A percentile compares a stretch with the other conserved stretches of the same genome.
Conservation (phyloP, 2,113 vertebrate species). For the Crotalus tigris region DNA sequence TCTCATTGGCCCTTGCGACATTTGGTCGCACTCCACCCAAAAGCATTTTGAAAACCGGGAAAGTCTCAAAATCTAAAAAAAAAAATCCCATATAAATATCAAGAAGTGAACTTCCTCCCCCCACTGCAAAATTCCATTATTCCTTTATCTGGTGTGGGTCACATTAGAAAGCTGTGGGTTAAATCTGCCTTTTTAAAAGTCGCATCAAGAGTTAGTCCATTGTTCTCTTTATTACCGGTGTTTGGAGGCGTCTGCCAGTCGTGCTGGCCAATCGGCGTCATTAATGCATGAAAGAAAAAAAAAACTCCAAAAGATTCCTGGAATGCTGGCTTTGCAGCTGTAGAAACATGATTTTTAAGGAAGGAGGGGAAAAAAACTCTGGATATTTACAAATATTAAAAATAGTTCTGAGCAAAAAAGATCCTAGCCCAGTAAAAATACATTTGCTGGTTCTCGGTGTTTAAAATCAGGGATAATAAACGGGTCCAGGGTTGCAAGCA, state of each 20-base stretch:
- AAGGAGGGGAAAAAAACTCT: not conserved
- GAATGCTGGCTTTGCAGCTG: not conserved
- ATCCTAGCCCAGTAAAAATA: not conserved
- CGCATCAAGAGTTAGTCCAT: not conserved
- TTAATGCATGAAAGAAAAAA: not conserved
- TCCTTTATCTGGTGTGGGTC: not conserved
- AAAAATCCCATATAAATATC: not conserved
- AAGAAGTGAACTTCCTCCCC: not conserved
- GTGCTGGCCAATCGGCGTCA: not conserved
- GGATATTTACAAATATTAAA: not conserved
- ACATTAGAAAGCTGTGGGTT: not conserved
- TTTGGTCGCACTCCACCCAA: not conserved
- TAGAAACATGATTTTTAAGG: not conserved
- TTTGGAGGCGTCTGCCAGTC: no score
- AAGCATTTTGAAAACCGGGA: not conserved
- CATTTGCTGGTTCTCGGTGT: not conserved
- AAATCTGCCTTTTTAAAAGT: not conserved
- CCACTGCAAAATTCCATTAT: not conserved
- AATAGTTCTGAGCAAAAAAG: not conserved
- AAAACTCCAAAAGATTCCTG: no score
- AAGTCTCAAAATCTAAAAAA: not conserved
- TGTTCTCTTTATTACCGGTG: not conserved
- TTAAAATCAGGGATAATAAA: not conserved
- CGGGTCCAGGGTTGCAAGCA: not conserved
- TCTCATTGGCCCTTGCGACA: not conserved